Base-by-base conservation (phyloP, 2,888 invertebrate genomes). In the Andrena camellia region DNA sequence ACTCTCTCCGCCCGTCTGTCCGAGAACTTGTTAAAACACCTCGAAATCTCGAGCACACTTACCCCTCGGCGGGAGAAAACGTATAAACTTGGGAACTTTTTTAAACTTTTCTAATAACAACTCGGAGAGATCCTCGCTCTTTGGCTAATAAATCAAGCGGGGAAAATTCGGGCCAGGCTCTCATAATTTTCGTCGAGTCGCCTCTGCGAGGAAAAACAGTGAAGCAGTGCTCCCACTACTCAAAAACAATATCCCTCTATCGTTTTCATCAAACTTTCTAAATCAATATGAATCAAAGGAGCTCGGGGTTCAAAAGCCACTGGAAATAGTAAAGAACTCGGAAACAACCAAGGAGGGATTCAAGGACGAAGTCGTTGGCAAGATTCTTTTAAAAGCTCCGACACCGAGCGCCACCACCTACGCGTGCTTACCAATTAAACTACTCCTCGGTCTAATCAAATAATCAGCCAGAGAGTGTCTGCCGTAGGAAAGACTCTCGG, bases 71-170 rank as follows among this genome's bases (percentile, higher is more conserved):
- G 54, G n/a, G 57, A 63, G 33, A 10, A 54, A 68, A 50, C 29
- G 63, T 68, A 75, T 63, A 78, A 63, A 68, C 48, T 68, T 68
- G 54, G 17, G 13, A 68, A 78, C 35, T 63, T 71, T 54, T 62
- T 62, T 67, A n/a, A 82, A 82, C 66, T 82, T 82, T 62, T 63
- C 63, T 50, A 67, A 80, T 80, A 82, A 82, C 75, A 35, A 42
- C 23, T 35, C 17, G 74, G 17, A 29, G 35, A 33, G 54, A 57
- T 48, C 48, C 31, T 66, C 29, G 20, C 26, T 13, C 13, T 42
- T 64, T 80, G 20, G 26, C 52, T 71, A 78, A 70, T 69, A 77
- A 77, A 52, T 77, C 77, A 59, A 23, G 13, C 5, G 23, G 23
- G 13, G 29, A 4, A 13, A 59, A 60, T 17, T n/a, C 57, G 57